Evolutionary conservation across 2,113 vertebrate species (phyloP).

Genomic region (Tapirus terrestris): DNA sequence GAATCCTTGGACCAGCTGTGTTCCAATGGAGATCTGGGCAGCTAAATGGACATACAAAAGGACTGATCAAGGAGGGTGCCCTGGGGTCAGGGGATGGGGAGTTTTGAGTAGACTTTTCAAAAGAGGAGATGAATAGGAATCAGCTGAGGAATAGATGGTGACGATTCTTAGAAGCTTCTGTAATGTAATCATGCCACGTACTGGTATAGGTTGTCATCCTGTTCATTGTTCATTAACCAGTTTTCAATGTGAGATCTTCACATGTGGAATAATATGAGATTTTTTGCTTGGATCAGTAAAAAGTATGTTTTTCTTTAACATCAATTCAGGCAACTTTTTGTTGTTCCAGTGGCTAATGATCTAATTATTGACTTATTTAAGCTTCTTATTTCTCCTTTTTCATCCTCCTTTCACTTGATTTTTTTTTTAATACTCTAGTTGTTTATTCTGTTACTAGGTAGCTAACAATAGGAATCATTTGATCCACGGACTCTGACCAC

Average conservation of each 20-base stretch:
- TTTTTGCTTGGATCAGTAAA: slow-evolving; percentile 1
- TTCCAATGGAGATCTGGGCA: not conserved
- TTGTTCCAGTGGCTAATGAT: not conserved
- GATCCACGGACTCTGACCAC: too few relatives aligned
- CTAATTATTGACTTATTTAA: not conserved
- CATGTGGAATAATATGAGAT: not conserved
- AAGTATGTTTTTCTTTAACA: not conserved
- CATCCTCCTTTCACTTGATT: not conserved
- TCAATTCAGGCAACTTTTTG: not conserved
- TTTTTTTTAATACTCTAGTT: not conserved
- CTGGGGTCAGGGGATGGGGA: not conserved
- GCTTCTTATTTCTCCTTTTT: not conserved
- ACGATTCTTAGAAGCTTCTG: not conserved
- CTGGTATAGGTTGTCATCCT: not conserved
- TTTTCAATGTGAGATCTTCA: not conserved
- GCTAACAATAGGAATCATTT: too few relatives aligned
- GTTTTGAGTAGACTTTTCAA: not conserved
- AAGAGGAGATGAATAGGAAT: not conserved
- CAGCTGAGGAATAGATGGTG: not conserved
- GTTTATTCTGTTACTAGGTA: too few relatives aligned
- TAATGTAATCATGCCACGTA: not conserved
- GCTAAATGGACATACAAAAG: not conserved
- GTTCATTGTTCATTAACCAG: not conserved
- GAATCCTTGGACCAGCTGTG: not conserved
- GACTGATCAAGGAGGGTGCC: not conserved